A percentile compares a stretch with the other conserved stretches of the same genome.
Conservation (phyloP, 2,113 vertebrate genomes). For the Thalassarche chlororhynchos region DNA sequence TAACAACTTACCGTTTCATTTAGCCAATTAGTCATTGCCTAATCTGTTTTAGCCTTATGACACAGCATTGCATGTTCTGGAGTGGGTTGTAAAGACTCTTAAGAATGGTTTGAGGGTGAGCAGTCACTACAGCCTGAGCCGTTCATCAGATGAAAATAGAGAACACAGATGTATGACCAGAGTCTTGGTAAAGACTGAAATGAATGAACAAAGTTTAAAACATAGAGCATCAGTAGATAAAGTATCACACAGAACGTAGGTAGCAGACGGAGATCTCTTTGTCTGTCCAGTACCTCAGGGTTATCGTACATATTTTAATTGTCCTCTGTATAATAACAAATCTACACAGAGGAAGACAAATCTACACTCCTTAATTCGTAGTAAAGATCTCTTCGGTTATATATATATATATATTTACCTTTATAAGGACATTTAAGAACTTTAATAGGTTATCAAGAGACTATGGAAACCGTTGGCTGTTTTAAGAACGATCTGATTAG, state of each 20-base stretch:
- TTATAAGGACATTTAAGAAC: not conserved
- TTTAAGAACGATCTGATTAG: not conserved
- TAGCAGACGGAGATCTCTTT: not conserved
- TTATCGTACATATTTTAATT: not conserved
- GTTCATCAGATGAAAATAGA: rapidly evolving
- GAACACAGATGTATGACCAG: not conserved
- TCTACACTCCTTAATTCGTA: not conserved
- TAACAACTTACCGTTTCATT: not conserved
- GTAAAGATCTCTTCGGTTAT: not conserved
- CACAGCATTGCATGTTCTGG: rapidly evolving
- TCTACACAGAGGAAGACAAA: not conserved
- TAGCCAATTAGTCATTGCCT: not conserved
- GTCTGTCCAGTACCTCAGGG: not conserved
- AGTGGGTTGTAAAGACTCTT: not conserved
- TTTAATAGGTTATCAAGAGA: not conserved
- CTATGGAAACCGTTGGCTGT: not conserved
- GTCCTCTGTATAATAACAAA: not conserved
- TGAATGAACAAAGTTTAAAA: not conserved
- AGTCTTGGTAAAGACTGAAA: not conserved
- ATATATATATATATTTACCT: not conserved
- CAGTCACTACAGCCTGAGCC: not conserved
- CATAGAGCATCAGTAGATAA: not conserved
- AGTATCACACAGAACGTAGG: not conserved
- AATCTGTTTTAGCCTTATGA: too few species aligned
- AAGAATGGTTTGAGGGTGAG: not conserved